Percentiles rank a stretch among this genome's conserved stretches.
These are phyloP conservation scores for Dryomyza anilis DNA, from an alignment of 2,888 invertebrate species.

Conservation along the genomic window DNA sequence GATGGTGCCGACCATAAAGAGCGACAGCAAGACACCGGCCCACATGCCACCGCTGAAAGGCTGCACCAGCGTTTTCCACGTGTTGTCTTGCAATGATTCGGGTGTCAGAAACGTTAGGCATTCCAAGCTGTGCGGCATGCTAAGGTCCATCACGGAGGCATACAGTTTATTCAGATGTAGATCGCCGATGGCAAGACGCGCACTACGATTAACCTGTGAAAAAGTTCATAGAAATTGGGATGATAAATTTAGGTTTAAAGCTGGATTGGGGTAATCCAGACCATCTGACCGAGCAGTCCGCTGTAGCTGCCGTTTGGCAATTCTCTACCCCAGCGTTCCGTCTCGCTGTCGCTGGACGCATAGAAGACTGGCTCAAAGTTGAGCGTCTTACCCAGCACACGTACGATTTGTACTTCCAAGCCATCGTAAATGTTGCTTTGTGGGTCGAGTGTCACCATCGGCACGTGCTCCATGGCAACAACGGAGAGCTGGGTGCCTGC, in stretches of 20 bases:
- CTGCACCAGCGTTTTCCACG: conserved; percentile 81
- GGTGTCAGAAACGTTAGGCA: conserved; percentile 85
- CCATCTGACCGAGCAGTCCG: conserved; percentile 77
- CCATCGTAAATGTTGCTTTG: conserved; percentile 41
- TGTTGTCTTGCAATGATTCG: conserved; percentile 78
- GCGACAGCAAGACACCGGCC: conserved; percentile 72
- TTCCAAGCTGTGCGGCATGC: conserved; percentile 78
- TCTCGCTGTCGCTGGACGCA: conserved; percentile 67
- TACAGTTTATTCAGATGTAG: conserved; percentile 76
- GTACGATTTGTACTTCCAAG: conserved; percentile 57
- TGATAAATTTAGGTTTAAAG: background rate
- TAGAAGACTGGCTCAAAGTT: conserved; percentile 75
- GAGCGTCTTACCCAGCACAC: conserved; percentile 70
- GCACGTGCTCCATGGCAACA: conserved; percentile 51
- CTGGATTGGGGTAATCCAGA: conserved; percentile 28
- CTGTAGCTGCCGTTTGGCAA: conserved; percentile 70
- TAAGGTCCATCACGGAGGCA: conserved; percentile 73
- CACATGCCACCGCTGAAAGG: conserved; percentile 76
- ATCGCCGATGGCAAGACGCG: conserved; percentile 78
- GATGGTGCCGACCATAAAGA: conserved; percentile 69
- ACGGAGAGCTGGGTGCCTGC: conserved; percentile 49
- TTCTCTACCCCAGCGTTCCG: conserved; percentile 72
- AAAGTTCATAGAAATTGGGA: background rate
- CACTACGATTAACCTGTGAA: conserved; percentile 63
- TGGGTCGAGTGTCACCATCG: conserved; percentile 49